Conservation (phyloP, 2,888 invertebrate genomes). For the Polyommatus icarus region DNA sequence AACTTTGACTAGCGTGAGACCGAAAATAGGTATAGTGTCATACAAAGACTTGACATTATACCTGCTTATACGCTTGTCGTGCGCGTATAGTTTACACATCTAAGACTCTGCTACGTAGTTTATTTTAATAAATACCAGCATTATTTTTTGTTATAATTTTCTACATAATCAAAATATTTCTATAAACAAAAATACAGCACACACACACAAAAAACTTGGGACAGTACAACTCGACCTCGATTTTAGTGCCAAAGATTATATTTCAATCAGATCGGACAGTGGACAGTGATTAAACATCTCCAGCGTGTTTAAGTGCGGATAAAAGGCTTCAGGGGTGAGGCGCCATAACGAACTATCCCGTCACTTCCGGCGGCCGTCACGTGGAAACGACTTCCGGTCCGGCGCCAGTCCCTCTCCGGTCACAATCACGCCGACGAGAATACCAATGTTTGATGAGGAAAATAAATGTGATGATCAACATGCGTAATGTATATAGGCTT, state of each 20-base stretch:
- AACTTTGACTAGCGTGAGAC: background rate
- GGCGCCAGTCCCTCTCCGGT: conserved; percentile 71
- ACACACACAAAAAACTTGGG: background rate
- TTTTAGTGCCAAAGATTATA: conserved; percentile 32
- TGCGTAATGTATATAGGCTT: background rate
- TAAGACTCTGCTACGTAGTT: too few species aligned
- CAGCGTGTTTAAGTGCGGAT: conserved; percentile 29
- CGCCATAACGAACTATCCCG: conserved; percentile 72
- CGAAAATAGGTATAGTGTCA: too few species aligned
- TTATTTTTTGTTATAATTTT: too few species aligned
- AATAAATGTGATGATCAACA: conserved; percentile 33
- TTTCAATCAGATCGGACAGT: conserved; percentile 26
- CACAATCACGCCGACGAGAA: conserved; percentile 71
- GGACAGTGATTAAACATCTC: conserved; percentile 33
- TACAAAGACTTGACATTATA: too few species aligned
- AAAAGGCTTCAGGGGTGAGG: conserved; percentile 44
- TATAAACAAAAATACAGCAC: too few species aligned
- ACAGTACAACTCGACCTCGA: background rate
- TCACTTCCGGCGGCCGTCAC: conserved; percentile 77
- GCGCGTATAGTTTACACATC: too few species aligned
- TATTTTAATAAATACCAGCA: too few species aligned
- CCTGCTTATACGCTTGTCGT: too few species aligned
- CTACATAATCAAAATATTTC: too few species aligned
- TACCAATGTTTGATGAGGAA: conserved; percentile 42
- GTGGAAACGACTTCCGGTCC: conserved; percentile 75